phyloP scores from a whole-genome alignment of 2,888 invertebrate genomes.

The Stenurella melanura region DNA sequence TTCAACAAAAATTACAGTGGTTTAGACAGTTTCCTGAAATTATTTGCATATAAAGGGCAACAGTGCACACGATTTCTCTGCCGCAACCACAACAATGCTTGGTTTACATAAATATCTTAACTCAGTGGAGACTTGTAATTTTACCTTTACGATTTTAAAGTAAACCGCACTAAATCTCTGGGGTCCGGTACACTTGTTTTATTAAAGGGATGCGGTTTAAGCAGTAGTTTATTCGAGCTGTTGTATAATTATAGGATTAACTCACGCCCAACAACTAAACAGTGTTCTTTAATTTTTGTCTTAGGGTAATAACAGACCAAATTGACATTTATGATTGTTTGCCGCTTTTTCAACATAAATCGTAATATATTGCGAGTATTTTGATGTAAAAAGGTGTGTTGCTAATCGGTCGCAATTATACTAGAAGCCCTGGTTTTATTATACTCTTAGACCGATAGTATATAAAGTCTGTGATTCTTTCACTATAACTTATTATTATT shows the following conservation, averaged over 20 bases:
- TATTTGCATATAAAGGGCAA: slow-evolving; percentile 50
- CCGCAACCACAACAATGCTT: slow-evolving; percentile 61
- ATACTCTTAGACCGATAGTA: too few relatives aligned
- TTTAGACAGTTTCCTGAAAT: slow-evolving; percentile 37
- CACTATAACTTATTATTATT: too few relatives aligned
- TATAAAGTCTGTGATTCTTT: too few relatives aligned
- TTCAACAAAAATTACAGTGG: slow-evolving; percentile 15
- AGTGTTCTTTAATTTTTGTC: slow-evolving; percentile 18
- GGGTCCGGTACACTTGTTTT: slow-evolving; percentile 53
- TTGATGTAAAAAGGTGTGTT: not conserved
- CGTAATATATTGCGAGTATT: not conserved
- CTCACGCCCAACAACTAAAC: slow-evolving; percentile 29
- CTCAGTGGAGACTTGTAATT: slow-evolving; percentile 71
- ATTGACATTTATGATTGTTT: slow-evolving; percentile 1
- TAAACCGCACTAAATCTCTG: slow-evolving; percentile 64
- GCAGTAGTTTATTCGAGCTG: slow-evolving; percentile 57
- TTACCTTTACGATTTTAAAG: slow-evolving; percentile 72
- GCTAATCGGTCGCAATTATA: not conserved
- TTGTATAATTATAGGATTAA: slow-evolving; percentile 62
- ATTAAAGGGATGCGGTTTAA: slow-evolving; percentile 54
- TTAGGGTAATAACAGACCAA: slow-evolving; percentile 16
- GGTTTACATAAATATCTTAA: slow-evolving; percentile 72
- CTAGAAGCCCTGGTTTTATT: too few relatives aligned
- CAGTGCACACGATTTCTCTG: slow-evolving; percentile 42
- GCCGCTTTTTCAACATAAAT: slow-evolving; percentile 1